Evolutionary conservation across 1,140 invertebrate species (phyloP).

Genomic region (Scaptomyza montana): DNA sequence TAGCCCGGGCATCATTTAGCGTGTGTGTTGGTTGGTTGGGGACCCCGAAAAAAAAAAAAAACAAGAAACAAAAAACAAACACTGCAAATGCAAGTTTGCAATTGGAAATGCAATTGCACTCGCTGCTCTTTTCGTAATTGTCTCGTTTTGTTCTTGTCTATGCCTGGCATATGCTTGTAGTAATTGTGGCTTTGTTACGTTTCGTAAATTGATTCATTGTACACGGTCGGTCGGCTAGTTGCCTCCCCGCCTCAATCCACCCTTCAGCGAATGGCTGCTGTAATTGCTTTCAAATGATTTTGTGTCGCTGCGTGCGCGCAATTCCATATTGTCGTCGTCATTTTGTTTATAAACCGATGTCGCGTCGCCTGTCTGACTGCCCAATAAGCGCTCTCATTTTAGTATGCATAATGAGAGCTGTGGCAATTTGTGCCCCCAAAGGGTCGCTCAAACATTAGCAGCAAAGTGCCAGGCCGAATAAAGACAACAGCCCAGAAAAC

Average conservation of each 20-base stretch:
- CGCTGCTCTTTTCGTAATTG: conserved; percentile 64
- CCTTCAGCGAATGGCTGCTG: conserved; percentile 33
- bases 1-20: conserved; percentile 51
- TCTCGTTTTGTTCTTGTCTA: conserved; percentile 50
- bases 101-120: conserved; percentile 76
- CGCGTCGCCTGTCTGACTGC: conserved; percentile 20
- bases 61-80: background rate
- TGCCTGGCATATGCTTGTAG: conserved; percentile 50
- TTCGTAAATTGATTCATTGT: conserved; percentile 81
- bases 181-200: conserved; percentile 81
- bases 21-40: conserved; percentile 28
- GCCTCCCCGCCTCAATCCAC: background rate
- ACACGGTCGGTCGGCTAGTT: conserved; percentile 42
- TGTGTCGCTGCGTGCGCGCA: conserved; percentile 76
- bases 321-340: conserved; percentile 67
- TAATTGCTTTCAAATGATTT: conserved; percentile 82
- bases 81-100: conserved; percentile 42
- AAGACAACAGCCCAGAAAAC: background rate
- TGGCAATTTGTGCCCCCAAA: conserved; percentile 58
- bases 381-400: conserved; percentile 76
- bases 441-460: conserved; percentile 54
- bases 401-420: conserved; percentile 76
- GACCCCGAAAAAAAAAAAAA: conserved; percentile 43
- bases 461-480: conserved; percentile 50
- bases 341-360: conserved; percentile 13